phyloP scores from a whole-genome alignment of 92 coral and sea anemone species.

The Pocillopora meandrina region DNA sequence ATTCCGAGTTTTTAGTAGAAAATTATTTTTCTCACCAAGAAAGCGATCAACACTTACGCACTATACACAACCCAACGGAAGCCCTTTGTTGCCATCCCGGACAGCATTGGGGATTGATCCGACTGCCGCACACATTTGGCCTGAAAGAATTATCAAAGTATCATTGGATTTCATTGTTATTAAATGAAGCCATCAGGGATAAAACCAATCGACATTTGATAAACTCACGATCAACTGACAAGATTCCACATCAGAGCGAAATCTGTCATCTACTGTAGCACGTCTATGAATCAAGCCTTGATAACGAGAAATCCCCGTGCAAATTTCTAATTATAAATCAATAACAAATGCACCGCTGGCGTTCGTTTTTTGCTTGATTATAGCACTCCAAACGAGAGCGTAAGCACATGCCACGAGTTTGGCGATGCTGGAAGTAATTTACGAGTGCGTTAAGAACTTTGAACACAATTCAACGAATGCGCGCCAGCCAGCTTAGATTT shows the following conservation, averaged over 20 bases:
- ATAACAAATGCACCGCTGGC: not conserved
- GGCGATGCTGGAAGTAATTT: too few species aligned
- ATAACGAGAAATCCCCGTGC: not conserved
- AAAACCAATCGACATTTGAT: conserved; percentile 17
- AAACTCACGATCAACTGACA: conserved; percentile 8
- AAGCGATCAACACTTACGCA: conserved; percentile 72
- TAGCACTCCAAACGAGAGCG: not conserved
- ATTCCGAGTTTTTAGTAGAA: too few species aligned
- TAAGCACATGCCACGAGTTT: not conserved
- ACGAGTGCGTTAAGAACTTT: too few species aligned
- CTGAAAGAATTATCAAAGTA: conserved; percentile 50
- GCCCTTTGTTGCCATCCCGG: conserved; percentile 86
- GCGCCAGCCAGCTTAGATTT: too few species aligned
- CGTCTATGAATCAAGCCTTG: conserved; percentile 16
- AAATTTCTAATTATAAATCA: too few species aligned
- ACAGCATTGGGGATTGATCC: conserved; percentile 71
- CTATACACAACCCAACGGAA: conserved; percentile 81
- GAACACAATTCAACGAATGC: too few species aligned
- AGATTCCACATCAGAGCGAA: conserved; percentile 1
- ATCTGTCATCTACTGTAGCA: not conserved
- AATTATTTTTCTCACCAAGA: not conserved
- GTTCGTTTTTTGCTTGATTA: too few species aligned
- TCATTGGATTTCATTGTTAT: conserved; percentile 1
- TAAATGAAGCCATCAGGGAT: conserved; percentile 1
- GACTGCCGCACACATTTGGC: conserved; percentile 92